Base-by-base conservation (phyloP, 2,797 vertebrate genomes). In the Syndactyla subalaris region DNA sequence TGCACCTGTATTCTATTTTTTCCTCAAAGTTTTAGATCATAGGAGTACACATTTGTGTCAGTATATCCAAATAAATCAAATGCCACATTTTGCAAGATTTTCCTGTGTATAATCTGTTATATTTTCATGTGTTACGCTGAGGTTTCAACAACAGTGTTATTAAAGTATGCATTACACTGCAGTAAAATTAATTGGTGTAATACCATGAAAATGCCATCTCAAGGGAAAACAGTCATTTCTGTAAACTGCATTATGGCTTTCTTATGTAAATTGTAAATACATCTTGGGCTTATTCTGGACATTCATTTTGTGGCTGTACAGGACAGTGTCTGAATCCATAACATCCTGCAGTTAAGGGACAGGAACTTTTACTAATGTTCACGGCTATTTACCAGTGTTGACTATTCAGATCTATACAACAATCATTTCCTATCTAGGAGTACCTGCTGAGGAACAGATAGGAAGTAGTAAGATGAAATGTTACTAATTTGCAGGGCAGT, bases 131-230 rank as follows among this genome's bases (percentile, higher is more conserved):
- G 22, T 23, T 38, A 48, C 7, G 20, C 9, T 24, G 11, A 32
- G 26, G 3, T 83, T 77, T 91, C 8, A 12, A 22, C 18, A 74
- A 13, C 18, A 13, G 26, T 27, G 11, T 48, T 75, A 36, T 58
- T 70, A 88, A 73, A 87, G 61, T 36, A 19, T 4, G 2, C 0
- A 1, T 32, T 62, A 62, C 52, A 55, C 49, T 91, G 48, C 45
- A 71, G 26, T 72, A 93, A 95, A 92, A 74, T 85, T 96, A 94
- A 63, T 66, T 75, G 74, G 27, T 75, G 54, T 59, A 85, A 58
- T 67, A 66, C 23, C 55, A 55, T 78, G 87, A 96, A 96, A 89
- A 95, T 87, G 90, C 39, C 16, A 10, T 93, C 88, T 85, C 70
- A 81, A 90, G 83, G 43, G 82, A 96, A 85, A 91, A 13, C 23